phyloP scores from a whole-genome alignment of 2,888 invertebrate species.

The Mechanitis messenoides region DNA sequence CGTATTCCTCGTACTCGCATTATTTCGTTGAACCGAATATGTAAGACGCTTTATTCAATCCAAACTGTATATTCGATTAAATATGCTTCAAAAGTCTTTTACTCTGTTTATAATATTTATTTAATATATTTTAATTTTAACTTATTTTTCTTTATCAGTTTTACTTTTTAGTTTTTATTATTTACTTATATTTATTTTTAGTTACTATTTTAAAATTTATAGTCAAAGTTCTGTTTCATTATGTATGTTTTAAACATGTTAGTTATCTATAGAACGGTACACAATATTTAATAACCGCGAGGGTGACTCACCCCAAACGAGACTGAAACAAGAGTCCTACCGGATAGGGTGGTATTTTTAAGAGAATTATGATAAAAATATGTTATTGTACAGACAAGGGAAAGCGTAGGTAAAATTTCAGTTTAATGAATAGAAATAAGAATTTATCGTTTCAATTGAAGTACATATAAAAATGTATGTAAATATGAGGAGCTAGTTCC shows the following conservation, averaged over 20 bases:
- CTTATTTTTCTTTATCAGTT: background rate
- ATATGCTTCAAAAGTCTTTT: too few species aligned
- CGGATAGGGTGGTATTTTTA: constrained; percentile 28
- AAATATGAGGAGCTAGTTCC: too few species aligned
- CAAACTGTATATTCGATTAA: too few species aligned
- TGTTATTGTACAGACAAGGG: background rate
- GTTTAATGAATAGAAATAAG: too few species aligned
- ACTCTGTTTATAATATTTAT: background rate
- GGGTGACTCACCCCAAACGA: constrained; percentile 47
- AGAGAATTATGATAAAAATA: constrained; percentile 6
- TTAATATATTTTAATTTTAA: background rate
- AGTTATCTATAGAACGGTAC: constrained; percentile 4
- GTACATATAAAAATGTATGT: too few species aligned
- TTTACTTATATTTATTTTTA: background rate
- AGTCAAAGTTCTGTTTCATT: constrained; percentile 8
- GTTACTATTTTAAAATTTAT: constrained; percentile 1
- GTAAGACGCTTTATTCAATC: constrained; percentile 13
- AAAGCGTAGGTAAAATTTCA: too few species aligned
- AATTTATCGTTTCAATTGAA: too few species aligned
- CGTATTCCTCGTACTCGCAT: constrained; percentile 59
- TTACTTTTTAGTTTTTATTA: background rate
- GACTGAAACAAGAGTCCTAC: constrained; percentile 57
- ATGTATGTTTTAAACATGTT: constrained; percentile 12
- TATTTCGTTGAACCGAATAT: constrained; percentile 55
- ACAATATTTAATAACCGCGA: constrained; percentile 19